Evolutionary conservation across 2,113 vertebrate genomes (phyloP), one percentile per base, ranked within the genome.

Genomic region (Urocynchramus pylzowi): DNA sequence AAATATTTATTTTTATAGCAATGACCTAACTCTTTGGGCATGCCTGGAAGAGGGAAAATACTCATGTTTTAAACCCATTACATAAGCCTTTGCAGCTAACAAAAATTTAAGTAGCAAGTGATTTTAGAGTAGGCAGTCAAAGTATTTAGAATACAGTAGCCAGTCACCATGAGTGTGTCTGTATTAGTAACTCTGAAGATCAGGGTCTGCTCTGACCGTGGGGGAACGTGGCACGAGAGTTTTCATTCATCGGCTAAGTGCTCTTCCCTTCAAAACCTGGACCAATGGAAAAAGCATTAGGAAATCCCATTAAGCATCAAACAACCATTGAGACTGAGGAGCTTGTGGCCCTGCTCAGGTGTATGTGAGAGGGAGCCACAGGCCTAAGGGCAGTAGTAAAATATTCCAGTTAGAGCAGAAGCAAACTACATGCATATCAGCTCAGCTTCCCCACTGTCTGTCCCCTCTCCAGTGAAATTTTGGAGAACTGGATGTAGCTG

Each of bases 1-100:
- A 83, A 76, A 80, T 61, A 88, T 37, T 74, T 90, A 68, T 89
- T 92, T 95, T 91, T 90, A 69, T 63, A 80, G 45, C 59, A 88
- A 45, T 63, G 78, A 80, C 87, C 75, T 79, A 83, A 63, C 78
- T 91, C 78, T 64, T 65, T 1, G 2, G 50, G 93, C 93, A 30
- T 86, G 87, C 47, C 64, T 63, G 18, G 44, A 87, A 87, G 82
- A 93, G 10, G 45, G 50, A 63, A 85, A 88, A 94, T 73, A 71
- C 37, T 93, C 28, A 31, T 74, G 27, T 67, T 91, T 90, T 91
- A 84, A 93, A 80, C 11, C 23, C 42, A 56, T 89, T 90, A 67
- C 56, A 61, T 84, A 92, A 93, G 37, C 53, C 17, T 69, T 87
- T 76, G 37, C 74, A 76, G 54, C 54, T 59, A 81, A 54, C 23